Conservation (phyloP, 2,888 invertebrate genomes). For the Rotaria magnacalcarata region DNA sequence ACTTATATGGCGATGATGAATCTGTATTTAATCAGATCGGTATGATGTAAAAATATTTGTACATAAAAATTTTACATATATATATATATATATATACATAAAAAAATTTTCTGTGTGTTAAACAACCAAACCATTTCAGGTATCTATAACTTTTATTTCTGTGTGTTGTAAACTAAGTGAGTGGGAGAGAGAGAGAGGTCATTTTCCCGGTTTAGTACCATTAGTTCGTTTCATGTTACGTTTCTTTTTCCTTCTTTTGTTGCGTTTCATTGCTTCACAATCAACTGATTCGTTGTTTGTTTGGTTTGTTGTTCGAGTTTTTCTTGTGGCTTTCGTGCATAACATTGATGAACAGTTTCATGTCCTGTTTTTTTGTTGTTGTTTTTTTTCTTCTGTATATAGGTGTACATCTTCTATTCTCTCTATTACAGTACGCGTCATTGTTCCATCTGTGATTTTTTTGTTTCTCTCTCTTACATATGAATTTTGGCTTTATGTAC, state of each 20-base stretch:
- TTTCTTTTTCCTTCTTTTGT: not conserved
- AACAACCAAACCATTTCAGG: conserved; percentile 24
- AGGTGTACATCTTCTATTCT: not conserved
- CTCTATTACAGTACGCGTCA: conserved; percentile 12
- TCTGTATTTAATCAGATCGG: conserved; percentile 20
- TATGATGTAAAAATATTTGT: conserved; percentile 13
- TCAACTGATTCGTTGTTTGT: conserved; percentile 23
- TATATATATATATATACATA: not conserved
- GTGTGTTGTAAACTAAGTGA: conserved; percentile 22
- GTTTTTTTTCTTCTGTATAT: not conserved
- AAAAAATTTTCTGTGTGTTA: not conserved
- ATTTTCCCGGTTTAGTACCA: conserved; percentile 29
- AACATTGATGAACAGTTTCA: conserved; percentile 4
- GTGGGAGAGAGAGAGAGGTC: not conserved
- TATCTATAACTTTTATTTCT: conserved; percentile 18
- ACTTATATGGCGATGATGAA: conserved; percentile 36
- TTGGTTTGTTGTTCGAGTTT: conserved; percentile 24
- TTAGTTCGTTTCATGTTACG: conserved; percentile 18
- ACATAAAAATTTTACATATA: conserved; percentile 12
- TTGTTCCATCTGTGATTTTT: conserved; percentile 20
- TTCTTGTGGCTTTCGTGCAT: not conserved
- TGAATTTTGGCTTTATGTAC: conserved; percentile 13
- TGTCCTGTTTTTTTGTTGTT: not conserved
- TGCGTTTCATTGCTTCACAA: conserved; percentile 27
- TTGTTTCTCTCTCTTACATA: not conserved